Evolutionary conservation across 1,140 invertebrate genomes (phyloP).

Genomic region (Pollicipes pollicipes): DNA sequence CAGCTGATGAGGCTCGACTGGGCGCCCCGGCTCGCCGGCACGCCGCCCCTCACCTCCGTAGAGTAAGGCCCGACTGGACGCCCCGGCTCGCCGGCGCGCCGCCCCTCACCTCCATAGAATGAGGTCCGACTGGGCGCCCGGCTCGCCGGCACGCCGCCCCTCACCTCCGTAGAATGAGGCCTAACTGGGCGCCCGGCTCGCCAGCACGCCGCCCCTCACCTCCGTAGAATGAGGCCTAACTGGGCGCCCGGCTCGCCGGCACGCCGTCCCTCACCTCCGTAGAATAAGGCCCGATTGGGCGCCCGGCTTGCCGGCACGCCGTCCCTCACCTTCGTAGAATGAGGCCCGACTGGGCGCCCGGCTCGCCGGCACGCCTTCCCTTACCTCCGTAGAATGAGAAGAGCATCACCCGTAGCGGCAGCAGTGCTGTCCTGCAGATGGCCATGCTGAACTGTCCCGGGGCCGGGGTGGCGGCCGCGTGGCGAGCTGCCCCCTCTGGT

Average conservation of each 20-base stretch:
- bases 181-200: neutral
- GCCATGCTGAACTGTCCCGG: no score
- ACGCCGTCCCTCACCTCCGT: neutral
- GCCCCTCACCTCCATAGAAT: no score
- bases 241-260: neutral
- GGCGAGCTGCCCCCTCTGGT: no score
- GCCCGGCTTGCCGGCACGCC: neutral
- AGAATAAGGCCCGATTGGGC: neutral
- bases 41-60: conserved; percentile 11
- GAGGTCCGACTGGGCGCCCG: neutral
- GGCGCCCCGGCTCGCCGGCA: neutral
- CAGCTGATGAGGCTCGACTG: neutral
- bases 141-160: neutral
- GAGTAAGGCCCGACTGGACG: neutral
- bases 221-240: neutral
- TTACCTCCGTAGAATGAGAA: conserved; percentile 14
- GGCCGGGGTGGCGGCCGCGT: no score
- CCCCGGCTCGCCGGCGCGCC: neutral
- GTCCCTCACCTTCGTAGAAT: no score
- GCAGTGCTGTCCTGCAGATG: conserved; percentile 4
- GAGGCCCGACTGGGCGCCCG: neutral
- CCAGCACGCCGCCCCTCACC: neutral
- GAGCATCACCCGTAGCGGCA: conserved; percentile 9
- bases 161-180: no score
- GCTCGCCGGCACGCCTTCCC: neutral